Conservation (phyloP, 64 coral and sea anemone species). For the Trachythela sp. region DNA sequence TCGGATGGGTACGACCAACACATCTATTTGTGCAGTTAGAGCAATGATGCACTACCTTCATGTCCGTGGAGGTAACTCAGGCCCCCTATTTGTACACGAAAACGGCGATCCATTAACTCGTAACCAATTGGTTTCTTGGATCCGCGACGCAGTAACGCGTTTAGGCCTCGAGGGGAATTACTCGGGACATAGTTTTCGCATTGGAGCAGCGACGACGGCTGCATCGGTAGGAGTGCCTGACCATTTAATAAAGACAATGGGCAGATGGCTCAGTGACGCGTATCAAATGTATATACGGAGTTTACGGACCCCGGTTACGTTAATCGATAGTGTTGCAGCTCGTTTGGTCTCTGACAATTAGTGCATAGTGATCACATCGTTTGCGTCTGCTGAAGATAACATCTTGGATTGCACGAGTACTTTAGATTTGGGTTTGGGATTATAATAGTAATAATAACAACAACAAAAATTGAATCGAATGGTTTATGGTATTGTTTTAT, state of each 20-base stretch:
- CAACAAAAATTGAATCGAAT: too few relatives aligned
- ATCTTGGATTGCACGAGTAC: too few relatives aligned
- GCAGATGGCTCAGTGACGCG: conserved; percentile 26
- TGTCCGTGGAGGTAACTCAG: background rate
- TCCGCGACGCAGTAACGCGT: background rate
- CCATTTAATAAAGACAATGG: conserved; percentile 13
- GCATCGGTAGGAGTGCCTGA: conserved; percentile 13
- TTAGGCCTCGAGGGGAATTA: background rate
- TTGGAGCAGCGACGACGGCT: conserved; percentile 28
- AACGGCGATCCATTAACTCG: background rate
- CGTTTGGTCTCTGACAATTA: background rate
- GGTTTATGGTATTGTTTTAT: too few relatives aligned
- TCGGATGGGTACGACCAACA: background rate
- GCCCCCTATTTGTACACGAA: conserved; percentile 1
- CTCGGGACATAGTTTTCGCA: conserved; percentile 41
- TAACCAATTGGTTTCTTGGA: background rate
- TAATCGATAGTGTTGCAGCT: background rate
- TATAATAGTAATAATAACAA: too few relatives aligned
- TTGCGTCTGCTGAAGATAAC: too few relatives aligned
- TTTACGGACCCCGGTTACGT: background rate
- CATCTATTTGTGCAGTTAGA: background rate
- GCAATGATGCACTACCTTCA: conserved; percentile 6
- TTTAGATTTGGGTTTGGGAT: too few relatives aligned
- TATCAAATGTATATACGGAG: conserved; percentile 32
- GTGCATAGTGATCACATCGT: too few relatives aligned